These are phyloP conservation scores for Gonatopus flavifemur DNA, from an alignment of 1,140 invertebrate species.

Conservation along the genomic window DNA sequence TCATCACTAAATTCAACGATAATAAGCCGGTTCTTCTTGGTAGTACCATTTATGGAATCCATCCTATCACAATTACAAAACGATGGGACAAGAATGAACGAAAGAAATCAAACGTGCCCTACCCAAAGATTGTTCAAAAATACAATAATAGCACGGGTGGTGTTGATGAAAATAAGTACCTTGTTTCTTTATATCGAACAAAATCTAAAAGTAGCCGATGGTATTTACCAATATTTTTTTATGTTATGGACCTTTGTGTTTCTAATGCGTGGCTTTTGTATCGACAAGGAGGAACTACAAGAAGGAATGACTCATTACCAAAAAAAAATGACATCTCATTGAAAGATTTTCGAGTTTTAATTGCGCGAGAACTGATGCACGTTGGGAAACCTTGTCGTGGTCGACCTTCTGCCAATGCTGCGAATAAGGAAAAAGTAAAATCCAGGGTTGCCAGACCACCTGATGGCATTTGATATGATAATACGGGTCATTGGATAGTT, in stretches of 20 bases:
- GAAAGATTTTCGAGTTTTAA: slow-evolving; percentile 8
- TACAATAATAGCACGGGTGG: slow-evolving; percentile 59
- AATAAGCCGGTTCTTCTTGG: slow-evolving; percentile 50
- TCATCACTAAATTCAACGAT: slow-evolving; percentile 27
- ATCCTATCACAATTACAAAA: slow-evolving; percentile 36
- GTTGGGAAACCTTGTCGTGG: slow-evolving; percentile 2
- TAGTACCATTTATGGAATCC: slow-evolving; percentile 45
- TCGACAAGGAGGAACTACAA: too few relatives aligned
- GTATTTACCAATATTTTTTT: slow-evolving; percentile 51
- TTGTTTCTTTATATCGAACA: slow-evolving; percentile 51
- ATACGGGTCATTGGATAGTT: background rate
- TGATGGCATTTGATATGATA: background rate
- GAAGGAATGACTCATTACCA: too few relatives aligned
- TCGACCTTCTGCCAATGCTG: background rate
- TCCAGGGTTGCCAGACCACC: background rate
- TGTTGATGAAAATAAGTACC: slow-evolving; percentile 50
- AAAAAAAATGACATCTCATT: slow-evolving; percentile 10
- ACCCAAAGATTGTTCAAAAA: slow-evolving; percentile 49
- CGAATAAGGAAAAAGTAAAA: background rate
- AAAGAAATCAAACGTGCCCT: slow-evolving; percentile 42
- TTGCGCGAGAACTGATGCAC: background rate
- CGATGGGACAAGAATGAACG: slow-evolving; percentile 44
- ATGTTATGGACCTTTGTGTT: slow-evolving; percentile 48
- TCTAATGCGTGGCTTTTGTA: slow-evolving; percentile 35
- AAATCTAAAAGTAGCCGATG: slow-evolving; percentile 50